Conservation (phyloP, 2,113 vertebrate genomes). For the Glareola pratincola region DNA sequence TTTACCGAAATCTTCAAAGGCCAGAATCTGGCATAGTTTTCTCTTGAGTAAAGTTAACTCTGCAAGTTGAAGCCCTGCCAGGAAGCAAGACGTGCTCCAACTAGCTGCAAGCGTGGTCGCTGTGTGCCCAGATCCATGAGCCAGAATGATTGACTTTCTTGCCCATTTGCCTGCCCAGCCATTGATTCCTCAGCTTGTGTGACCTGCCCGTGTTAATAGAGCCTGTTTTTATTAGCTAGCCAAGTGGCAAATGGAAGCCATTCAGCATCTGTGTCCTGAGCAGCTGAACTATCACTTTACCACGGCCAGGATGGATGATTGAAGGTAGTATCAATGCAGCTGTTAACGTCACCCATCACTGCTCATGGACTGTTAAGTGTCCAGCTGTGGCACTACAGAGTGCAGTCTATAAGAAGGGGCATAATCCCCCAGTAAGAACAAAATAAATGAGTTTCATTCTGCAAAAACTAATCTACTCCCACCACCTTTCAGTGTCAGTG, state of each 20-base stretch:
- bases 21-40: conserved; percentile 9
- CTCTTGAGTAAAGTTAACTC: neutral
- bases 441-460: neutral
- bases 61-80: neutral
- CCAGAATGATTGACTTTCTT: neutral
- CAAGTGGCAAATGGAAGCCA: neutral
- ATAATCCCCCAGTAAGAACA: neutral
- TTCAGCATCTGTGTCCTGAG: neutral
- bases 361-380: accelerated
- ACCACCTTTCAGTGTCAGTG: neutral
- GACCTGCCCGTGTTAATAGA: accelerated
- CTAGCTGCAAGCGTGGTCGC: accelerated
- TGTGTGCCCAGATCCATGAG: accelerated
- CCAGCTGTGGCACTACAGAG: neutral
- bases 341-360: neutral
- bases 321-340: neutral
- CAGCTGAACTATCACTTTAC: neutral
- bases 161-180: neutral
- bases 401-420: accelerated
- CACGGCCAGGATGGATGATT: accelerated
- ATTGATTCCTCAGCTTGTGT: accelerated
- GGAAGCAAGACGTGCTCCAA: neutral
- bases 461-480: neutral
- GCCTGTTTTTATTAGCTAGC: accelerated
- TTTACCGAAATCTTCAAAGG: conserved; percentile 56